phyloP scores from a whole-genome alignment of 2,888 invertebrate species.

The Ectemnius lituratus region DNA sequence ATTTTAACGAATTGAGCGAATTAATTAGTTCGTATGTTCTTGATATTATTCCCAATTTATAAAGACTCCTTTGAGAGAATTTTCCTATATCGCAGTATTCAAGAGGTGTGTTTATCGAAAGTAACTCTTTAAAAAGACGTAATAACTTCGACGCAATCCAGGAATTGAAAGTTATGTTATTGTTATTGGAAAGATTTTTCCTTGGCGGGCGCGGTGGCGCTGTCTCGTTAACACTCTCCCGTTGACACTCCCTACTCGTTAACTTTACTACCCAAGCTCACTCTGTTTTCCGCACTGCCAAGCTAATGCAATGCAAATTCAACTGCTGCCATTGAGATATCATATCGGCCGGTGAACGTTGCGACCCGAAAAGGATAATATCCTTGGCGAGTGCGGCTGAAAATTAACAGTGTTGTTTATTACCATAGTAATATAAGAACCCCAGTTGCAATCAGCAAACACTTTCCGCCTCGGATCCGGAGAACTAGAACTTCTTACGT shows the following conservation, averaged over 20 bases:
- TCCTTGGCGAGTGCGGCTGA: conserved; percentile 23
- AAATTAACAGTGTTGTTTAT: conserved; percentile 52
- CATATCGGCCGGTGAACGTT: conserved; percentile 32
- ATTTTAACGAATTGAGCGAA: too few species aligned
- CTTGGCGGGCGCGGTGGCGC: conserved; percentile 16
- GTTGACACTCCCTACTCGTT: conserved; percentile 37
- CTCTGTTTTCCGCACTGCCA: conserved; percentile 3
- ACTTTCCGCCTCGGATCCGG: background rate
- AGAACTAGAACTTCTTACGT: too few species aligned
- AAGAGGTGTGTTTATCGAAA: too few species aligned
- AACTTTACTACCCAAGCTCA: conserved; percentile 16
- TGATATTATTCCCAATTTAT: too few species aligned
- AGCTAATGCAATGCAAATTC: conserved; percentile 53
- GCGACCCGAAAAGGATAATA: conserved; percentile 14
- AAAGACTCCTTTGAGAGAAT: too few species aligned
- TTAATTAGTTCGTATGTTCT: too few species aligned
- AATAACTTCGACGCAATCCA: conserved; percentile 32
- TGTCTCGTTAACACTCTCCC: conserved; percentile 38
- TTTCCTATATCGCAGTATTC: too few species aligned
- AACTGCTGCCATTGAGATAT: conserved; percentile 50
- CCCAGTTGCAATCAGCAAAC: conserved; percentile 36
- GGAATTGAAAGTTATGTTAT: conserved; percentile 38
- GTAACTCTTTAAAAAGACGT: conserved; percentile 22
- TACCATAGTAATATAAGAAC: conserved; percentile 37
- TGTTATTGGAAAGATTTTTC: conserved; percentile 41